A percentile compares a stretch with the other conserved stretches of the same genome.
Conservation (phyloP, 1,140 invertebrate species). For the Muscidifurax raptorellus region DNA sequence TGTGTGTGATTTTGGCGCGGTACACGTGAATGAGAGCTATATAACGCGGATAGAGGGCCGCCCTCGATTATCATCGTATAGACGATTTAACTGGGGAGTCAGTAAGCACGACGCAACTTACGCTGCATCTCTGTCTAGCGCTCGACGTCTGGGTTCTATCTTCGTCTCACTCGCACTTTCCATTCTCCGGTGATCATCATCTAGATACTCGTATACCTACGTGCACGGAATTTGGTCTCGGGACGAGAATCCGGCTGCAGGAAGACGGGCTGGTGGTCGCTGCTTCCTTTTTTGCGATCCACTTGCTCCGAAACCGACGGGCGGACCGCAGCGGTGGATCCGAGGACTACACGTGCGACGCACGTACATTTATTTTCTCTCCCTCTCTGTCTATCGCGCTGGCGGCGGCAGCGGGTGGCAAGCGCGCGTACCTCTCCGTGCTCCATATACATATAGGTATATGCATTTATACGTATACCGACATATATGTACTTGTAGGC, state of each 20-base stretch:
- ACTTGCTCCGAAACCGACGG: slow-evolving; percentile 47
- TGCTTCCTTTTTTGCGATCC: slow-evolving; percentile 12
- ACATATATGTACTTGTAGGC: background rate
- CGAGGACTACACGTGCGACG: slow-evolving; percentile 22
- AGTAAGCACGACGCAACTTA: background rate
- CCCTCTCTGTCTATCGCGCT: slow-evolving; percentile 14
- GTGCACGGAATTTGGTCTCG: no score
- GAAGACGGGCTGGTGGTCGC: no score
- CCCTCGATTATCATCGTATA: background rate
- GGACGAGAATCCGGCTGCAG: background rate
- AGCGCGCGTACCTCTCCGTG: background rate
- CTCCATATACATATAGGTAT: background rate
- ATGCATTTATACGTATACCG: background rate
- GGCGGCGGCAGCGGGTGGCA: background rate
- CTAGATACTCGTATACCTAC: background rate
- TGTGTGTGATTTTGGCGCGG: slow-evolving; percentile 66
- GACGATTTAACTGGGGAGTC: background rate
- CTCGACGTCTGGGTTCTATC: background rate
- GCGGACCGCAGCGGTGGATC: background rate
- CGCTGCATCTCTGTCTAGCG: no score
- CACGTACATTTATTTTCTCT: slow-evolving; percentile 35
- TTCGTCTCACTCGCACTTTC: background rate
- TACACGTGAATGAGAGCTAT: slow-evolving; percentile 60
- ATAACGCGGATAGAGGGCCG: background rate
- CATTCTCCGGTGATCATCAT: background rate